Conservation (phyloP, 2,888 invertebrate genomes). For the Himalopsyche tibetana region DNA sequence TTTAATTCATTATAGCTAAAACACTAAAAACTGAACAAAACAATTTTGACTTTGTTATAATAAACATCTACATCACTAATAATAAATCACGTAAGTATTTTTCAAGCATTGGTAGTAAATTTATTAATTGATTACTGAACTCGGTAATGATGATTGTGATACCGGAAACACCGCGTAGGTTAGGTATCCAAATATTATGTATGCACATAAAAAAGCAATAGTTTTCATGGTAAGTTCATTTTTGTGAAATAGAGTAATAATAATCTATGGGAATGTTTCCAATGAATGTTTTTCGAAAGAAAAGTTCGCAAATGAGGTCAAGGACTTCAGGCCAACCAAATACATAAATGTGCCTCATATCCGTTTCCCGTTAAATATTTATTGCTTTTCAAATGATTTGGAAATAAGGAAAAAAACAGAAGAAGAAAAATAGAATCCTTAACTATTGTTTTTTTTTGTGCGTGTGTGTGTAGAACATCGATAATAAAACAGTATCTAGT, state of each 20-base stretch:
- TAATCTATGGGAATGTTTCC: conserved; percentile 20
- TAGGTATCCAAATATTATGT: conserved; percentile 14
- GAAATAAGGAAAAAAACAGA: conserved; percentile 9
- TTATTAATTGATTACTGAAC: no score
- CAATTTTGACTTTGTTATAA: no score
- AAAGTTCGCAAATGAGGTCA: conserved; percentile 1
- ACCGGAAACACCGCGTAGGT: not conserved
- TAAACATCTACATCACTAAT: no score
- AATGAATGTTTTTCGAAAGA: conserved; percentile 9
- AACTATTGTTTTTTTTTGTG: not conserved
- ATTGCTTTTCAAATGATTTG: conserved; percentile 27
- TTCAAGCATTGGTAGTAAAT: no score
- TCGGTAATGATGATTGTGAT: not conserved
- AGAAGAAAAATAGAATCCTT: conserved; percentile 15
- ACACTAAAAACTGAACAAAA: no score
- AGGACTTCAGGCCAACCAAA: not conserved
- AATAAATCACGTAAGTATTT: no score
- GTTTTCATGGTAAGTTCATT: conserved; percentile 30
- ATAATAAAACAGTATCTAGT: not conserved
- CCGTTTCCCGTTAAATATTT: conserved; percentile 31
- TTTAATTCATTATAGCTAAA: no score
- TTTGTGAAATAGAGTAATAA: conserved; percentile 26
- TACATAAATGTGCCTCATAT: conserved; percentile 20
- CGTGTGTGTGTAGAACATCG: not conserved
- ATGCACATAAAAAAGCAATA: conserved; percentile 30